Percentiles rank a stretch among this genome's conserved stretches.
Evolutionary conservation across 2,113 vertebrate genomes (phyloP).

Genomic region (Protomyctophum bolini): DNA sequence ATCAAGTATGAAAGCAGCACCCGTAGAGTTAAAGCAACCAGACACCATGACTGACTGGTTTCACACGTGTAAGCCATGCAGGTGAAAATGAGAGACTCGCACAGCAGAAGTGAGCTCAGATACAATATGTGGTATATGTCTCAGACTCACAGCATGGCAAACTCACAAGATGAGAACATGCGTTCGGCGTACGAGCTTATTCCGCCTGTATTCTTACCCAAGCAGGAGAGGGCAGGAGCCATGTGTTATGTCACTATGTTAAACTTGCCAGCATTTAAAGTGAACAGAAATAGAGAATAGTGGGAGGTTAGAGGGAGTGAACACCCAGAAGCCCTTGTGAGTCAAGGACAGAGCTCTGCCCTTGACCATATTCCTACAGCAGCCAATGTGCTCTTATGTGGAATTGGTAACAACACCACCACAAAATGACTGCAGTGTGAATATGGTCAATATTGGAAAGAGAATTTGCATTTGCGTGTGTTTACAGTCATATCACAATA

Average conservation of each 20-base stretch:
- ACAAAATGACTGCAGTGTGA: too few species aligned
- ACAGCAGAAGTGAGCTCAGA: slow-evolving; percentile 7
- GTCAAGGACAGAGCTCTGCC: slow-evolving; percentile 76
- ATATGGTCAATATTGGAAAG: too few species aligned
- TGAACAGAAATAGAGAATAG: slow-evolving; percentile 88
- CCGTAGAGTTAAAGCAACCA: slow-evolving; percentile 22
- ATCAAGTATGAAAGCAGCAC: slow-evolving; percentile 1
- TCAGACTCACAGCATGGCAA: slow-evolving; percentile 39
- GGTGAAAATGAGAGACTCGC: slow-evolving; percentile 4
- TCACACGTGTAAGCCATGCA: slow-evolving; percentile 50
- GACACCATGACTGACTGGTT: neutral
- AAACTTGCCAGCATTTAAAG: slow-evolving; percentile 91
- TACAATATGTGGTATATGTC: neutral
- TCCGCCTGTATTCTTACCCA: slow-evolving; percentile 86
- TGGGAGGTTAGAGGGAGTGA: slow-evolving; percentile 86
- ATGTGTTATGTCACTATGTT: slow-evolving; percentile 82
- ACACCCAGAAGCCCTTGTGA: slow-evolving; percentile 74
- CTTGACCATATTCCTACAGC: too few species aligned
- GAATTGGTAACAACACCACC: too few species aligned
- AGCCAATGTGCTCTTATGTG: too few species aligned
- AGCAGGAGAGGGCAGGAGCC: slow-evolving; percentile 91
- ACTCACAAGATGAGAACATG: slow-evolving; percentile 42
- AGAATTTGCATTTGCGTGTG: neutral
- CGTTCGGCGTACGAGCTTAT: slow-evolving; percentile 35
- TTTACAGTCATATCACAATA: neutral